Base-by-base conservation (phyloP, 2,797 vertebrate species). In the Enteromius argenteus region DNA sequence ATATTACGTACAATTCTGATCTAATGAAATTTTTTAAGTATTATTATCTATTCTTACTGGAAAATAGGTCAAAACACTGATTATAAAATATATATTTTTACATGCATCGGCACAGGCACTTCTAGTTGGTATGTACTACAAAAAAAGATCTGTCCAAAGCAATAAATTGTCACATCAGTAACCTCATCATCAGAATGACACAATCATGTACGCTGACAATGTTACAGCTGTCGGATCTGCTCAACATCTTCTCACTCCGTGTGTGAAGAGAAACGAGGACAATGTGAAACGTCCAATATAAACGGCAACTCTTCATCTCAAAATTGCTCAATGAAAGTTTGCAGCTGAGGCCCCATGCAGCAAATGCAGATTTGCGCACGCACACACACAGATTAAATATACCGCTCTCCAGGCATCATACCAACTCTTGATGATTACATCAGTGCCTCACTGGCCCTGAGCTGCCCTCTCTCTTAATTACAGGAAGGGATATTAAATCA, bases 401-500 rank as follows among this genome's bases (percentile, higher is more conserved):
- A 30, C 14, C 19, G n/a, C 71, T 80, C 77, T 85, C 84, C 27
- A 80, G 71, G 49, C 78, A 68, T 80, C 79, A 60, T 46, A 74
- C 74, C 32, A 83, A 30, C 71, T 56, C 67, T n/a, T 80, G 53
- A 67, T 78, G 81, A 84, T 81, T 79, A 77, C 44, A 80, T 80
- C 79, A 82, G 37, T 49, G 75, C 67, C 51, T 64, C 72, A 27
- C 21, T 78, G 44, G 68, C 84, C 64, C 78, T 74, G 58, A 80
- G 81, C 74, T 84, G 79, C 75, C 76, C 81, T 82, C 66, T 68
- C 44, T 69, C 32, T 85, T 85, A 86, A 89, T 84, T 87, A 86
- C 80, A 87, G 77, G 44, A 62, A 58, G 27, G 27, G 73, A 86
- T 85, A 89, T 87, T 81, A 64, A 79, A 87, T 85, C 74, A 86